phyloP scores from a whole-genome alignment of 2,797 vertebrate species.

The Spinus olivaceus region DNA sequence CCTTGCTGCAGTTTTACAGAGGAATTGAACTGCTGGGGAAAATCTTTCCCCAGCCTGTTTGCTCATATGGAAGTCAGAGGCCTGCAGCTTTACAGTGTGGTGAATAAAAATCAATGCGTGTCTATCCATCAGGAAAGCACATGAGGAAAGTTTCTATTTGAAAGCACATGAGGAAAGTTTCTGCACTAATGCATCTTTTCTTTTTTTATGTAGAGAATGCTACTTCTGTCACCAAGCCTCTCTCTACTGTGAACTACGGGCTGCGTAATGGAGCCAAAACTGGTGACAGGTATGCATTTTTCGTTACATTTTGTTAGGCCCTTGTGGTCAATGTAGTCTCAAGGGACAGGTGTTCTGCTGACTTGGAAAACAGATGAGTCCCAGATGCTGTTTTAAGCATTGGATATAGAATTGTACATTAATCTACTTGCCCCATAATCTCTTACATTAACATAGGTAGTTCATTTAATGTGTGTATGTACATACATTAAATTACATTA shows the following conservation, averaged over 20 bases:
- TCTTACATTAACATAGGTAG: not conserved
- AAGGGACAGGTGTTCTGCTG: not conserved
- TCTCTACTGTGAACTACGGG: conserved; percentile 70
- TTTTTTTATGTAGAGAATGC: conserved; percentile 72
- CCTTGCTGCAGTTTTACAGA: not conserved
- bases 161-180: not conserved
- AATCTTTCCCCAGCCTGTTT: not conserved
- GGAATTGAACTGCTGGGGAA: not conserved
- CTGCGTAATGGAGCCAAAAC: not conserved
- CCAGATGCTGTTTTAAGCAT: not conserved
- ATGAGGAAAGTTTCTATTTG: not conserved
- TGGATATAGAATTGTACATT: not conserved
- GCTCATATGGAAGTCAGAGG: not conserved
- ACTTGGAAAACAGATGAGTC: not conserved
- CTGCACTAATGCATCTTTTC: not conserved
- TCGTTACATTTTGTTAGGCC: not conserved
- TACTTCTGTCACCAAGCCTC: conserved; percentile 72
- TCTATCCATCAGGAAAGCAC: not conserved
- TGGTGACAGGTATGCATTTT: conserved; percentile 52
- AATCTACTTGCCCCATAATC: not conserved
- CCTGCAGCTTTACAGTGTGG: not conserved
- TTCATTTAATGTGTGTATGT: not conserved
- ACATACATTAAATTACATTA: not conserved
- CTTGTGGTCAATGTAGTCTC: not conserved
- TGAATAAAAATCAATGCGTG: not conserved